Conservation (phyloP, 2,113 vertebrate genomes). For the Labeo rohita region DNA sequence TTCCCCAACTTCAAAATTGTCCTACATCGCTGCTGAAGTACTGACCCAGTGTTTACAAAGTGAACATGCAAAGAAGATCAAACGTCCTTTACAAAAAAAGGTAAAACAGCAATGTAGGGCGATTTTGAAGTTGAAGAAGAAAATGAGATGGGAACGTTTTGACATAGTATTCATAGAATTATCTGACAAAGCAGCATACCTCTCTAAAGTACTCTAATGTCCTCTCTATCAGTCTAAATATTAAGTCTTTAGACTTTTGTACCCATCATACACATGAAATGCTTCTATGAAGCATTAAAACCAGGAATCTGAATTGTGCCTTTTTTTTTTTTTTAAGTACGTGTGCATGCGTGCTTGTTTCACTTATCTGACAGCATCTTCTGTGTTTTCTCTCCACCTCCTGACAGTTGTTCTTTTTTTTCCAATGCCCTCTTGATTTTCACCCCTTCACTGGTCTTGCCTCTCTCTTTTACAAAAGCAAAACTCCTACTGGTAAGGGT, state of each 20-base stretch:
- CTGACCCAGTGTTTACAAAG: no score
- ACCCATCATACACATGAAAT: neutral
- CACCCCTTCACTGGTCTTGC: neutral
- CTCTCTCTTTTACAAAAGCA: neutral
- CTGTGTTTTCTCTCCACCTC: neutral
- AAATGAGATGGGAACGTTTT: no score
- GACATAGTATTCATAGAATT: no score
- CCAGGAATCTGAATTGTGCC: neutral
- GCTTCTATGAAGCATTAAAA: neutral
- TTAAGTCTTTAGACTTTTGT: neutral
- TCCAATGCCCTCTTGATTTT: constrained; percentile 5
- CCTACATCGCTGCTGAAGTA: no score
- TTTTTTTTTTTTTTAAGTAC: neutral
- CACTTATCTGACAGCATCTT: neutral
- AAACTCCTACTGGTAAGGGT: neutral
- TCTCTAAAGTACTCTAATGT: neutral
- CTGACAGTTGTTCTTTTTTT: neutral
- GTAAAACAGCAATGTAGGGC: no score
- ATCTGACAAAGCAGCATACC: neutral
- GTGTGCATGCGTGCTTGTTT: neutral
- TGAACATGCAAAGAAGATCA: no score
- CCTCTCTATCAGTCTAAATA: constrained; percentile 10
- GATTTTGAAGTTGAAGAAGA: no score
- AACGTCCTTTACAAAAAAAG: no score
- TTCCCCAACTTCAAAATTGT: no score